Evolutionary conservation across 2,113 vertebrate genomes (phyloP).

Genomic region (Polyodon spathula): DNA sequence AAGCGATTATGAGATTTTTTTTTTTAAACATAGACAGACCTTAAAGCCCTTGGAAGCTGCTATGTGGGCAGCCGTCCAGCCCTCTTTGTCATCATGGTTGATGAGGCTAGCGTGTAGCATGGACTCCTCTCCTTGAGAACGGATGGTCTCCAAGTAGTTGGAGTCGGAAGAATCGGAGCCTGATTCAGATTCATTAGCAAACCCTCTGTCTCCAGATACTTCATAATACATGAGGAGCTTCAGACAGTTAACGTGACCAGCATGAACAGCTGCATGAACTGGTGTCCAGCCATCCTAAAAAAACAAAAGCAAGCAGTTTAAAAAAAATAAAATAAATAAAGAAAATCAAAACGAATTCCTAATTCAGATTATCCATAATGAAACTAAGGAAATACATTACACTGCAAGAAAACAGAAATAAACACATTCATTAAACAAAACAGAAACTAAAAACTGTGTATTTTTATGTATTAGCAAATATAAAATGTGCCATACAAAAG

Average conservation of each 20-base stretch:
- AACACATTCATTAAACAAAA: too few species aligned
- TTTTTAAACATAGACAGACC: too few species aligned
- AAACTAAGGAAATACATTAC: too few species aligned
- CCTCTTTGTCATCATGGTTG: conserved; percentile 75
- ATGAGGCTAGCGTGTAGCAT: conserved; percentile 63
- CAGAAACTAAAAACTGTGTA: too few species aligned
- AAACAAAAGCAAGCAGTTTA: conserved; percentile 25
- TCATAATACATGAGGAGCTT: conserved; percentile 69
- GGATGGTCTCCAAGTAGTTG: conserved; percentile 34
- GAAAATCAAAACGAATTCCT: too few species aligned
- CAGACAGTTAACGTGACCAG: conserved; percentile 72
- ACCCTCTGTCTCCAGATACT: conserved; percentile 20
- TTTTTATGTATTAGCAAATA: too few species aligned
- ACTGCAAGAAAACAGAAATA: too few species aligned
- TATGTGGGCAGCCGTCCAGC: conserved; percentile 89
- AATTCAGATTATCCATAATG: too few species aligned
- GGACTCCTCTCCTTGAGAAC: conserved; percentile 31
- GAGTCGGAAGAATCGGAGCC: conserved; percentile 25
- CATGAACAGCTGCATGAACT: conserved; percentile 73
- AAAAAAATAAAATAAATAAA: not conserved
- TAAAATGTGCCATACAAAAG: too few species aligned
- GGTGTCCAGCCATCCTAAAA: conserved; percentile 79
- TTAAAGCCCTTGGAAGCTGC: conserved; percentile 89
- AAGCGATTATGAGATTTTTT: too few species aligned
- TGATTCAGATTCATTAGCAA: conserved; percentile 27